Base-by-base conservation (phyloP, 2,797 vertebrate species). In the Clangula hyemalis region DNA sequence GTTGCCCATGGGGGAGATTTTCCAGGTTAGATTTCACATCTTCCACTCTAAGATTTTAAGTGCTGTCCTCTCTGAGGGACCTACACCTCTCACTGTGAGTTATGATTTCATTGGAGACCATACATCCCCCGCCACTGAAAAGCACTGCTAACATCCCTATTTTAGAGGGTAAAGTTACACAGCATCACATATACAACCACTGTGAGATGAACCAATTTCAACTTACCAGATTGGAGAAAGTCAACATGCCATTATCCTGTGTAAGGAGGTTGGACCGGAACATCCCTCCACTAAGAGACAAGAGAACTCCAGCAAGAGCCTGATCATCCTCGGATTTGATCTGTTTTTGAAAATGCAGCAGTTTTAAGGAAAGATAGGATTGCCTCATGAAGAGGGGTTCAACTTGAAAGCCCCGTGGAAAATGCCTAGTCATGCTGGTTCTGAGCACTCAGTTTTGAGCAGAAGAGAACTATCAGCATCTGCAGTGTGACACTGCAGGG, bases 261-360 rank as follows among this genome's bases (percentile, higher is more conserved):
- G 99, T 99, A 94, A 99, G 96, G 78, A 99, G 98, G 96, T 99
- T 99, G 92, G 99, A 99, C 25, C 99, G 99, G 92, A 99, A 99
- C 91, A 99, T 97, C 6, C 99, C 99, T 34, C 99, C 99, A 2
- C 99, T 99, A 87, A 99, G 98, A 78, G 99, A 99, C 74, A 99
- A 81, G 25, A 99, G 99, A 78, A 99, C 99, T 25, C 99, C 99
- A 1, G 99, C 98, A n/a, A 99, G 98, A 28, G 99, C 98, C 64
- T 98, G 97, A n/a, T 98, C 98, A 6, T 99, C 99, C 91, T 99
- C 99, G 1, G 99, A 98, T 77, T 96, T 98, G 85, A 99, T 99
- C 99, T 99, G 69, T 15, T 85, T 87, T 53, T 3, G 60, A 89
- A 93, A 95, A 86, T 87, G 1, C 6, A 72, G 60, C 2, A 25